These are phyloP conservation scores for Microcaecilia unicolor DNA, from an alignment of 2,797 vertebrate species.

Conservation along the genomic window DNA sequence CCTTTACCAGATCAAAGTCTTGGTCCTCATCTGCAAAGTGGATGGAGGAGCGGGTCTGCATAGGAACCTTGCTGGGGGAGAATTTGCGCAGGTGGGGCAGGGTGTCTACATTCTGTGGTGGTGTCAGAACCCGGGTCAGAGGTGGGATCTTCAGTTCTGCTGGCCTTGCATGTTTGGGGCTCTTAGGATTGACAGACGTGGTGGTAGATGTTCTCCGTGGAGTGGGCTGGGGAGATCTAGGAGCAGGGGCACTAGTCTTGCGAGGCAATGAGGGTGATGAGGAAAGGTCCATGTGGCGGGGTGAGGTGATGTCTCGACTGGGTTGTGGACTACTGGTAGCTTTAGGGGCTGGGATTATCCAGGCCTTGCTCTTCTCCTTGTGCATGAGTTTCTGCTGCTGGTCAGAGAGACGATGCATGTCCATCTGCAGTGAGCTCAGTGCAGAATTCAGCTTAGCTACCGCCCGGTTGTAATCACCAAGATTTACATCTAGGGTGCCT, in stretches of 20 bases:
- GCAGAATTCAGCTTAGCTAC: conserved; percentile 81
- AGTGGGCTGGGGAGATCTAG: conserved; percentile 55
- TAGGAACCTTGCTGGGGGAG: conserved; percentile 65
- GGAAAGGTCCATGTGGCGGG: conserved; percentile 27
- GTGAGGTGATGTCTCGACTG: conserved; percentile 45
- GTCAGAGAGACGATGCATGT: conserved; percentile 81
- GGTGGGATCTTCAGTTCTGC: conserved; percentile 57
- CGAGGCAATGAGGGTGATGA: conserved; percentile 50
- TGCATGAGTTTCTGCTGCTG: conserved; percentile 76
- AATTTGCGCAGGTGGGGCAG: conserved; percentile 76
- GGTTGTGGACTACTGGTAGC: conserved; percentile 30
- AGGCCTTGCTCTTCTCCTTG: conserved; percentile 59
- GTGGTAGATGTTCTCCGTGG: conserved; percentile 59
- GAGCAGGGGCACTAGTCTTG: conserved; percentile 35
- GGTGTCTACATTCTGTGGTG: conserved; percentile 74
- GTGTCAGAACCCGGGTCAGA: conserved; percentile 62
- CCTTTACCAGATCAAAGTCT: too few relatives aligned
- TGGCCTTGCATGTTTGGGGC: conserved; percentile 64
- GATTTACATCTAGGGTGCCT: conserved; percentile 43
- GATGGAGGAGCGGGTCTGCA: conserved; percentile 81
- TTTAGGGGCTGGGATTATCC: conserved; percentile 70
- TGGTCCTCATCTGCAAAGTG: conserved; percentile 43
- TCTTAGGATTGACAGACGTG: too few relatives aligned
- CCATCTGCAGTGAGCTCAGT: conserved; percentile 71
- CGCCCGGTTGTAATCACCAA: conserved; percentile 82